Evolutionary conservation across 1,140 invertebrate species (phyloP).

Genomic region (Protaetia brevitarsis): DNA sequence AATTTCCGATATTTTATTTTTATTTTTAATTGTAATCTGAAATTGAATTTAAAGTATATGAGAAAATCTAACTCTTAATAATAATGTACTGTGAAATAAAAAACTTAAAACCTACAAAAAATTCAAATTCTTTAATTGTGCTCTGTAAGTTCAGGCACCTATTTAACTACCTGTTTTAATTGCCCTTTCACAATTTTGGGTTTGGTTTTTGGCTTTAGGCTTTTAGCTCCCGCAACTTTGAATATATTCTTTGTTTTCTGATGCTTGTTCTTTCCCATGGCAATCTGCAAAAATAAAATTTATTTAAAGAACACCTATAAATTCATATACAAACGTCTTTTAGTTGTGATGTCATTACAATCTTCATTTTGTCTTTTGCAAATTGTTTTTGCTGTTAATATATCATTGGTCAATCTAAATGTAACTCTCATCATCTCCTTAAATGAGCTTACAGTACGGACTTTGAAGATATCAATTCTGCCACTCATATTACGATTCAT

Average conservation of each 20-base stretch:
- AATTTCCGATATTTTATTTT: conserved; percentile 43
- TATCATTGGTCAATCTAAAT: conserved; percentile 59
- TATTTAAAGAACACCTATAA: background rate
- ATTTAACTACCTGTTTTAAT: conserved; percentile 43
- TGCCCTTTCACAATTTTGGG: conserved; percentile 47
- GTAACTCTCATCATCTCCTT: conserved; percentile 92
- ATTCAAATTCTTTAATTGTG: too few species aligned
- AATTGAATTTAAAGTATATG: conserved; percentile 25
- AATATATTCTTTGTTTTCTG: conserved; percentile 51
- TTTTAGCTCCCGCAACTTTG: conserved; percentile 53
- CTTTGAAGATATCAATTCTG: conserved; percentile 65
- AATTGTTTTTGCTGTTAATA: conserved; percentile 1
- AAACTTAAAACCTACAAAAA: too few species aligned
- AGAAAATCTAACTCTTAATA: background rate
- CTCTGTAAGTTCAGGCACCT: too few species aligned
- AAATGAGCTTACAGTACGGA: conserved; percentile 87
- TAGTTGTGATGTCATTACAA: background rate
- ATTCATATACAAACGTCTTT: background rate
- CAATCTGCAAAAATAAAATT: conserved; percentile 48
- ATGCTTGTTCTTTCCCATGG: conserved; percentile 52
- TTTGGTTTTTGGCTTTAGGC: conserved; percentile 52
- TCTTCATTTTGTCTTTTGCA: conserved; percentile 8
- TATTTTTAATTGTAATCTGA: conserved; percentile 44
- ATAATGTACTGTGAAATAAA: background rate
- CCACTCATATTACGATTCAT: conserved; percentile 58